Conservation (phyloP, 2,113 vertebrate species). For the Galeopterus variegatus region DNA sequence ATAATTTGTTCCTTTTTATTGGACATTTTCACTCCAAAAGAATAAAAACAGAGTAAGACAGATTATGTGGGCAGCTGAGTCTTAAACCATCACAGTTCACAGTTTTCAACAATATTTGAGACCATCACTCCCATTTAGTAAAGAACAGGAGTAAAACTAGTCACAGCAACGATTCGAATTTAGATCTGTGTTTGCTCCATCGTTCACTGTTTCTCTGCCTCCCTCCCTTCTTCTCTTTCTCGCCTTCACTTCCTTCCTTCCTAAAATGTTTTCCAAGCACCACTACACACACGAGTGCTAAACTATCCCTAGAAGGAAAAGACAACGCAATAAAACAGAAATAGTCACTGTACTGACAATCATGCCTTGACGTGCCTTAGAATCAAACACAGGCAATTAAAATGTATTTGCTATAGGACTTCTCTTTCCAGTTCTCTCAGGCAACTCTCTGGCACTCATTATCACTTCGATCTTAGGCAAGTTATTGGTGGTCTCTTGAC, state of each 20-base stretch:
- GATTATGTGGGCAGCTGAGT: neutral
- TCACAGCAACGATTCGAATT: neutral
- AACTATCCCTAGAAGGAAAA: neutral
- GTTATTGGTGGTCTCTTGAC: neutral
- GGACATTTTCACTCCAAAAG: neutral
- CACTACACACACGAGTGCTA: neutral
- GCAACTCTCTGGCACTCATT: neutral
- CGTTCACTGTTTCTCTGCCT: neutral
- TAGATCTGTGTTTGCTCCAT: neutral
- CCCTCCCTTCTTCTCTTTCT: neutral
- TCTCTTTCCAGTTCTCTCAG: neutral
- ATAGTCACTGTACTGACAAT: neutral
- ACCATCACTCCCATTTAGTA: neutral
- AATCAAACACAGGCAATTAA: neutral
- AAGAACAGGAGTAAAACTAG: neutral
- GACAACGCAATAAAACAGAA: neutral
- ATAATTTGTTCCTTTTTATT: neutral
- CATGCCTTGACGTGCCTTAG: rapidly evolving
- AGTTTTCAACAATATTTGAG: slow-evolving; percentile 5
- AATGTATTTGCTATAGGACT: neutral
- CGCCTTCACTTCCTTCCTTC: neutral
- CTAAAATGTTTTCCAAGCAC: neutral
- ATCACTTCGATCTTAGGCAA: neutral
- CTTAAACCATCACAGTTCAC: neutral
- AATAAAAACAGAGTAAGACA: neutral